Evolutionary conservation across 2,888 invertebrate species (phyloP).

Genomic region (Tenodera sinensis): DNA sequence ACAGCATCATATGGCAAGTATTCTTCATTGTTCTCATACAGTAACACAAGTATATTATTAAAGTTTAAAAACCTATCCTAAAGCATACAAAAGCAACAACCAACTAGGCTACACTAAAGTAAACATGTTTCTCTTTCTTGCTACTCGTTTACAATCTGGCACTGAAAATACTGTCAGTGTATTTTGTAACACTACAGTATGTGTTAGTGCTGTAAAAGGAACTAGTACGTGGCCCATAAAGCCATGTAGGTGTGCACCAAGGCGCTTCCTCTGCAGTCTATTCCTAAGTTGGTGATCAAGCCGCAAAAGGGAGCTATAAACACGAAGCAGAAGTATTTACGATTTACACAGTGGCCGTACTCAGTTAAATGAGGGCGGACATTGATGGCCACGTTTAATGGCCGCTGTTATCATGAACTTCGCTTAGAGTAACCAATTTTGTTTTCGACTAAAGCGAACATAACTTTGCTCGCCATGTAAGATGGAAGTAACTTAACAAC

Average conservation of each 20-base stretch:
- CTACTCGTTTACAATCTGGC: too few relatives aligned
- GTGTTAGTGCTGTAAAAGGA: not conserved
- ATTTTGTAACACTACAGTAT: not conserved
- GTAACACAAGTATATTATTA: too few relatives aligned
- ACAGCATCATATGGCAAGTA: too few relatives aligned
- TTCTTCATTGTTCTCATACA: too few relatives aligned
- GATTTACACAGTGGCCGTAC: not conserved
- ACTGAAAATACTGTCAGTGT: too few relatives aligned
- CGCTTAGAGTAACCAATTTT: not conserved
- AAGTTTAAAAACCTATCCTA: too few relatives aligned
- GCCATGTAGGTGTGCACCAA: not conserved
- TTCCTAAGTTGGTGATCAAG: not conserved
- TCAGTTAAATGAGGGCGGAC: not conserved
- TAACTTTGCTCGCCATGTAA: too few relatives aligned
- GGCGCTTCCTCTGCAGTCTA: not conserved
- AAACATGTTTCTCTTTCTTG: too few relatives aligned
- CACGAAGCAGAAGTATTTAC: not conserved
- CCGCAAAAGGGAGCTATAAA: not conserved
- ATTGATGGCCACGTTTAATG: not conserved
- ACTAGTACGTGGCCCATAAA: not conserved
- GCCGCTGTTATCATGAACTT: not conserved
- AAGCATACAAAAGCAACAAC: too few relatives aligned
- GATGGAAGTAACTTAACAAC: too few relatives aligned
- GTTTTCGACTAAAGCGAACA: not conserved
- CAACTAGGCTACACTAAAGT: too few relatives aligned